Percentiles rank a stretch among this genome's conserved stretches.
phyloP scores from a whole-genome alignment of 2,797 vertebrate species.

The Varecia variegata region DNA sequence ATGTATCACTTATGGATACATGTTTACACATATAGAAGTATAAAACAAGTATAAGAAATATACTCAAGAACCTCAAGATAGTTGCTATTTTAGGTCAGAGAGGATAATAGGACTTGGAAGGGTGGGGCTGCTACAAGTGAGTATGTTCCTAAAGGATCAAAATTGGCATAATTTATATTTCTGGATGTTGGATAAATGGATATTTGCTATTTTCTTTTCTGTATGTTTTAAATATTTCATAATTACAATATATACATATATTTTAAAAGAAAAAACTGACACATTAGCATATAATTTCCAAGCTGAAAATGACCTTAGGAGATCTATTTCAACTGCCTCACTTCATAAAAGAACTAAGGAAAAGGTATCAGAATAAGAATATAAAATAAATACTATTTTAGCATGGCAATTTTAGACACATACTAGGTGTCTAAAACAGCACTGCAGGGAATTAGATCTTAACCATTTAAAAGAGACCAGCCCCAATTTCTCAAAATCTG shows the following conservation, averaged over 20 bases:
- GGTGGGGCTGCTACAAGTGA: not conserved
- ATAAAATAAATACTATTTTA: not conserved
- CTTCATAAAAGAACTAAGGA: not conserved
- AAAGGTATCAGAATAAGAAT: constrained; percentile 1
- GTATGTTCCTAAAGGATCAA: not conserved
- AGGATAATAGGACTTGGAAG: not conserved
- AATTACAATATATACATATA: not conserved
- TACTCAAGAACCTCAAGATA: not conserved
- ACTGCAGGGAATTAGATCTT: not conserved
- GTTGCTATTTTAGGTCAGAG: not conserved
- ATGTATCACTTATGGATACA: not conserved
- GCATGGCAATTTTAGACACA: not conserved
- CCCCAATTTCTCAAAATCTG: constrained; percentile 1
- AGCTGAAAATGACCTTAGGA: not conserved
- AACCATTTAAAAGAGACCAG: not conserved
- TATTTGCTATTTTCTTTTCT: not conserved
- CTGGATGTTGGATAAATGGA: not conserved
- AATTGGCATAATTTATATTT: not conserved
- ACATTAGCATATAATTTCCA: not conserved
- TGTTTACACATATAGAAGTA: not conserved
- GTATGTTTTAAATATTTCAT: not conserved
- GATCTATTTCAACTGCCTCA: not conserved
- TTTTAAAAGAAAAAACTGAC: not conserved
- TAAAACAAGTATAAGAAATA: not conserved
- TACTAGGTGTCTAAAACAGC: not conserved